Evolutionary conservation across 2,797 vertebrate genomes (phyloP), one percentile per base, ranked within the genome.

Genomic region (Odontamblyopus lacepedii): DNA sequence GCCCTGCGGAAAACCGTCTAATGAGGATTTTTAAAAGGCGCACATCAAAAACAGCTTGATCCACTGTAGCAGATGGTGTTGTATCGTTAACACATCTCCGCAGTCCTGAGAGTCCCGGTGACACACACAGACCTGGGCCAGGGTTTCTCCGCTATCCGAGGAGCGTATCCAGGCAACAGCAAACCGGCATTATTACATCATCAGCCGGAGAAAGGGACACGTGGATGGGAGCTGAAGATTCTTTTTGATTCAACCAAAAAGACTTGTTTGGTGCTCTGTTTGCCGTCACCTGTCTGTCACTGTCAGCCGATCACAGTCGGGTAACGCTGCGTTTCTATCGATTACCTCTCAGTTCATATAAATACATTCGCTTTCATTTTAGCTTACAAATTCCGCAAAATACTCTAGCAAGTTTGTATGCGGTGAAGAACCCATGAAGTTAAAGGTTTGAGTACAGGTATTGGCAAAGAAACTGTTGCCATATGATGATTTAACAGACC

Each of bases 141-240:
- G 77, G 68, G 79, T 81, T 87, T 77, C 71, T 75, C 80, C 38
- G 16, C 83, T 63, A 64, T 83, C 77, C 79, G 70, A 44, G 69
- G 55, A 56, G 55, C 71, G 90, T 92, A 87, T 75, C 90, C 57
- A 91, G 85, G 90, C 91, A 92, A 92, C 91, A 87, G 89, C 80
- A 79, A 85, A 74, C 79, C 75, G 44, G 44, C 15, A 72, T 89
- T 87, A 90, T 91, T 89, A 89, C 89, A 90, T 92, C 89, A 91
- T 87, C 73, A 76, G 78, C 59, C 29, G 75, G 75, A 87, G 76
- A 86, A 77, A 55, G 75, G 77, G 78, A 81, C 85, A 88, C 75
- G 76, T 74, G 76, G 87, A 74, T 86, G 82, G 2, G 16, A 6
- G 15, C 27, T 16, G 44, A 32, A 15, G 57, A 16, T 0, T 61